Evolutionary conservation across 2,888 invertebrate genomes (phyloP).

Genomic region (Phytoseiulus persimilis): DNA sequence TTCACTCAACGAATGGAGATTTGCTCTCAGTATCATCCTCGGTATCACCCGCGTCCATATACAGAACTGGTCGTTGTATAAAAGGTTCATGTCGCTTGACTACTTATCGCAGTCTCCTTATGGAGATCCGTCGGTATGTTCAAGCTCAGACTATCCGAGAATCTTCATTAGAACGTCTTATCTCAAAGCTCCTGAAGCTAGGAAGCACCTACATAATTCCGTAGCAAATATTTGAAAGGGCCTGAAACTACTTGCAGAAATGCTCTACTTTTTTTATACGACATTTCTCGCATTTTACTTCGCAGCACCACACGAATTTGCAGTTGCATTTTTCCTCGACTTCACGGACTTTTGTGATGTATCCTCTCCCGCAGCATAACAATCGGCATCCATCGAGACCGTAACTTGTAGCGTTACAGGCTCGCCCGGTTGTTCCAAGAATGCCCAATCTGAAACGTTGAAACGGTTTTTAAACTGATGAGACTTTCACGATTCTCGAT

Average conservation of each 20-base stretch:
- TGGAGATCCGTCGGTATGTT: too few species aligned
- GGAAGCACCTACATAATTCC: not conserved
- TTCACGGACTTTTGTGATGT: constrained; percentile 70
- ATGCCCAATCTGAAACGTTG: constrained; percentile 61
- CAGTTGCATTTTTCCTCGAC: constrained; percentile 80
- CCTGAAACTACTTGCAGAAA: constrained; percentile 64
- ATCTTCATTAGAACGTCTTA: not conserved
- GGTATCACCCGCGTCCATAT: too few species aligned
- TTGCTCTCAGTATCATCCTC: too few species aligned
- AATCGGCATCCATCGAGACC: constrained; percentile 77
- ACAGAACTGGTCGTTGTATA: too few species aligned
- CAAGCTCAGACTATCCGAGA: not conserved
- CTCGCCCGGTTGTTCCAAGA: constrained; percentile 69
- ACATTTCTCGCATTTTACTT: constrained; percentile 74
- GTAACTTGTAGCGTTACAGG: constrained; percentile 73
- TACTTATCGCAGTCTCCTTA: too few species aligned
- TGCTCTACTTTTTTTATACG: constrained; percentile 70
- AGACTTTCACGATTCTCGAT: not conserved
- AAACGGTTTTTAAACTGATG: not conserved
- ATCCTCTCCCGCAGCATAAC: constrained; percentile 79
- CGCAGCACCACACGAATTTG: constrained; percentile 83
- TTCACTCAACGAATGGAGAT: too few species aligned
- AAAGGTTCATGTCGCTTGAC: too few species aligned
- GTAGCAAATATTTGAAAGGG: too few species aligned
- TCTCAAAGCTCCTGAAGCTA: not conserved